phyloP scores from a whole-genome alignment of 2,888 invertebrate species.

The Ametastegia equiseti region DNA sequence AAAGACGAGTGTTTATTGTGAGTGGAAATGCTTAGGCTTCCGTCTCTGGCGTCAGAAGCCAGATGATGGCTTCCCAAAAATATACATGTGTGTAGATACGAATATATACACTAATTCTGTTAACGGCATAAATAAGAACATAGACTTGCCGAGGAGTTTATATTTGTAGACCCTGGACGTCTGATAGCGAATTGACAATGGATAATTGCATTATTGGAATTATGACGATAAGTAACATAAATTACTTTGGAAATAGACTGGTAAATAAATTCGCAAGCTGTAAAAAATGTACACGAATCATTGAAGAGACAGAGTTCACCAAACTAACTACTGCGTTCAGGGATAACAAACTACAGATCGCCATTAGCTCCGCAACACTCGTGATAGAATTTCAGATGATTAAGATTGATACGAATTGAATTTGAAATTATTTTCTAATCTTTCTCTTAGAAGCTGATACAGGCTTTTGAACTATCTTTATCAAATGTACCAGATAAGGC shows the following conservation, averaged over 20 bases:
- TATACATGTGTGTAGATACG: background rate
- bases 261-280: background rate
- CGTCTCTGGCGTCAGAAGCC: constrained; percentile 2
- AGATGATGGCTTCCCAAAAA: constrained; percentile 16
- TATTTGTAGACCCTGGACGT: background rate
- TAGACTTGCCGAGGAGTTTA: background rate
- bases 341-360: background rate
- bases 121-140: background rate
- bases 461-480: background rate
- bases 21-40: background rate
- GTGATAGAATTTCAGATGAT: background rate
- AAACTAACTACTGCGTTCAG: background rate
- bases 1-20: background rate
- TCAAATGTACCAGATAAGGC: background rate
- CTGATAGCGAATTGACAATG: background rate
- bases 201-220: background rate
- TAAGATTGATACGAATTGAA: background rate
- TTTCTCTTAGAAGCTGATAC: background rate
- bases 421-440: background rate
- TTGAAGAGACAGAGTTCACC: background rate
- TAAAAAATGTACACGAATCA: background rate
- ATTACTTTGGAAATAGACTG: background rate
- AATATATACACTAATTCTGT: background rate
- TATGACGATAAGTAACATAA: constrained; percentile 4
- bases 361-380: background rate